Conservation (phyloP, 1,140 invertebrate species). For the Heliconius hewitsoni region DNA sequence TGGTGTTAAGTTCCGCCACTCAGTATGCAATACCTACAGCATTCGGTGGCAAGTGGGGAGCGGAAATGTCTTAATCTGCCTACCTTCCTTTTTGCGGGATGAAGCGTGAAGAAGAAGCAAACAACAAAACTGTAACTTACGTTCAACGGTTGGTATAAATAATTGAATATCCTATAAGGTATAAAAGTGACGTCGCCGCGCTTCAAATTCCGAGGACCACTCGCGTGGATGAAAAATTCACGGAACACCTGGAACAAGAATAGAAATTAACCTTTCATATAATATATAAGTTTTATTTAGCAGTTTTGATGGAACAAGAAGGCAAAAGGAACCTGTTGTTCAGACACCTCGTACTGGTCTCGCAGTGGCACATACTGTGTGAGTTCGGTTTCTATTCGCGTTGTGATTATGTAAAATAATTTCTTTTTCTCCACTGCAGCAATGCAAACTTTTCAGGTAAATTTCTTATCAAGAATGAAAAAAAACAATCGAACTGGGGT, state of each 20-base stretch:
- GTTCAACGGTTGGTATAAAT: constrained; percentile 59
- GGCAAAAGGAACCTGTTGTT: too few relatives aligned
- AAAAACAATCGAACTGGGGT: too few relatives aligned
- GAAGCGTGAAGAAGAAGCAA: neutral
- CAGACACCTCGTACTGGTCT: too few relatives aligned
- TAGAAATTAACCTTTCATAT: too few relatives aligned
- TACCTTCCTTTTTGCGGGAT: neutral
- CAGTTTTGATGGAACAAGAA: too few relatives aligned
- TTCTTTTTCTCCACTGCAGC: too few relatives aligned
- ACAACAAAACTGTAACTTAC: constrained; percentile 46
- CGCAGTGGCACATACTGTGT: too few relatives aligned
- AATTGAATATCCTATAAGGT: constrained; percentile 67
- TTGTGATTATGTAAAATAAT: too few relatives aligned
- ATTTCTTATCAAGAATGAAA: too few relatives aligned
- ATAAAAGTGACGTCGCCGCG: constrained; percentile 59
- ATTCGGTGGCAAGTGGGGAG: neutral
- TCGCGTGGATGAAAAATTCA: constrained; percentile 70
- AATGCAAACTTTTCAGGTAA: too few relatives aligned
- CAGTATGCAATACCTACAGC: neutral
- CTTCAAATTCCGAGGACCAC: constrained; percentile 48
- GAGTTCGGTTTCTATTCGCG: too few relatives aligned
- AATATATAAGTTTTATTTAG: too few relatives aligned
- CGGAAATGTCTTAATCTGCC: neutral
- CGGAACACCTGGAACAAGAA: constrained; percentile 60
- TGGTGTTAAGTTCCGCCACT: neutral